Evolutionary conservation across 1,140 invertebrate genomes (phyloP).

Genomic region (Drosophila albomicans): DNA sequence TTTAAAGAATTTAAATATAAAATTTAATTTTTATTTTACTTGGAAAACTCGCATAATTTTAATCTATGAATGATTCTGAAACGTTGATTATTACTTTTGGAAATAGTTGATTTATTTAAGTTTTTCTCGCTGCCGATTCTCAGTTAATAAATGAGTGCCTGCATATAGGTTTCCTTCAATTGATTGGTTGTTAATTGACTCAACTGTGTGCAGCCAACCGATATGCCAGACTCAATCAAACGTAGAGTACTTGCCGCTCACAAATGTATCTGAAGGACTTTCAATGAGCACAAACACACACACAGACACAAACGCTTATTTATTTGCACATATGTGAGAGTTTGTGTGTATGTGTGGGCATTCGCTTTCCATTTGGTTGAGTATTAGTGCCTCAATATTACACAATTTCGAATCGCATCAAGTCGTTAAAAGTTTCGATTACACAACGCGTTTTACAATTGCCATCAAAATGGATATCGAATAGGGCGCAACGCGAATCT

Average conservation of each 20-base stretch:
- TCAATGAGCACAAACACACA: constrained; percentile 40
- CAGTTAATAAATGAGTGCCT: no score
- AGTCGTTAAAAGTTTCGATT: constrained; percentile 83
- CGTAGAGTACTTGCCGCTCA: constrained; percentile 60
- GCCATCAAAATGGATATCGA: constrained; percentile 45
- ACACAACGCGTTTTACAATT: constrained; percentile 81
- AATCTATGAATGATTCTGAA: no score
- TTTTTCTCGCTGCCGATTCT: no score
- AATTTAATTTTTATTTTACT: no score
- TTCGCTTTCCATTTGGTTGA: constrained; percentile 57
- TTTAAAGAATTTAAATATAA: no score
- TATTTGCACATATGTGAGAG: constrained; percentile 35
- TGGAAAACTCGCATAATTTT: no score
- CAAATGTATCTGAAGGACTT: constrained; percentile 75
- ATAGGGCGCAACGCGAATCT: constrained; percentile 23
- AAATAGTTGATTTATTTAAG: no score
- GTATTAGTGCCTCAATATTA: constrained; percentile 80
- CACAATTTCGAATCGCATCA: constrained; percentile 82
- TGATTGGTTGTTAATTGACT: constrained; percentile 43
- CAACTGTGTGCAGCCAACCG: constrained; percentile 51
- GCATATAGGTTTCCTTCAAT: constrained; percentile 11
- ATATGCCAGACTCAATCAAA: constrained; percentile 58
- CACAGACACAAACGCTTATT: constrained; percentile 46
- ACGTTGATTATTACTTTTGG: no score
- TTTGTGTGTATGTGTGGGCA: constrained; percentile 21